Evolutionary conservation across 2,797 vertebrate species (phyloP).

Genomic region (Cyclura pinguis): DNA sequence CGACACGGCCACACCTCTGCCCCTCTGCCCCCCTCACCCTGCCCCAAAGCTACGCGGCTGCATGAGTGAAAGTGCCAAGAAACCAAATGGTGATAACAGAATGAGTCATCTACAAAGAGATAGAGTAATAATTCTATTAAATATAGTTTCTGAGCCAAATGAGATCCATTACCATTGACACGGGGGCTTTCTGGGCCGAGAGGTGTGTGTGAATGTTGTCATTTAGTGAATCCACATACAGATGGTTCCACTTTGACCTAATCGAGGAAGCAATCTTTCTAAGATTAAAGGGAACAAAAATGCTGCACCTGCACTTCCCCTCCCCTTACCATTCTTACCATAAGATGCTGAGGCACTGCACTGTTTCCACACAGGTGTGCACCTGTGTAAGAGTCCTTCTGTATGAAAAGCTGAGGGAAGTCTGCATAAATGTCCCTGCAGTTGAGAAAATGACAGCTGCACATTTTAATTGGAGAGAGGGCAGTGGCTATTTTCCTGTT

Average conservation of each 20-base stretch:
- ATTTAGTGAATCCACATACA: not conserved
- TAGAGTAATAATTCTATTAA: not conserved
- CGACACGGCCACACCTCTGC: too few relatives aligned
- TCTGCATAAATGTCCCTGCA: not conserved
- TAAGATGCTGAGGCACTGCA: not conserved
- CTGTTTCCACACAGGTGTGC: not conserved
- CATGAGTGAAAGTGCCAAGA: constrained; percentile 13
- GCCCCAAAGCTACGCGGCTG: too few relatives aligned
- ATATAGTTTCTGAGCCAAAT: not conserved
- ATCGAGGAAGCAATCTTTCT: too few relatives aligned
- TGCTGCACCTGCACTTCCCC: not conserved
- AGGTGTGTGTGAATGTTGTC: not conserved
- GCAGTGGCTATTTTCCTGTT: not conserved
- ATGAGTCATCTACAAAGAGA: not conserved
- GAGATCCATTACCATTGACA: too few relatives aligned
- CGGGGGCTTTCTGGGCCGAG: not conserved
- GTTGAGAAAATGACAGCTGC: not conserved
- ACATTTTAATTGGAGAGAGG: not conserved
- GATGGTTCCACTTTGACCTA: not conserved
- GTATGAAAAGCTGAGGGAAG: not conserved
- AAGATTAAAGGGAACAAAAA: not conserved
- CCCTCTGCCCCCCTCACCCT: too few relatives aligned
- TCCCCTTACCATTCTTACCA: not conserved
- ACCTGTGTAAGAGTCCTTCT: not conserved
- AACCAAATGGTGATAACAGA: not conserved